Base-by-base conservation (phyloP, 2,113 vertebrate species). In the Thalassoma bifasciatum region DNA sequence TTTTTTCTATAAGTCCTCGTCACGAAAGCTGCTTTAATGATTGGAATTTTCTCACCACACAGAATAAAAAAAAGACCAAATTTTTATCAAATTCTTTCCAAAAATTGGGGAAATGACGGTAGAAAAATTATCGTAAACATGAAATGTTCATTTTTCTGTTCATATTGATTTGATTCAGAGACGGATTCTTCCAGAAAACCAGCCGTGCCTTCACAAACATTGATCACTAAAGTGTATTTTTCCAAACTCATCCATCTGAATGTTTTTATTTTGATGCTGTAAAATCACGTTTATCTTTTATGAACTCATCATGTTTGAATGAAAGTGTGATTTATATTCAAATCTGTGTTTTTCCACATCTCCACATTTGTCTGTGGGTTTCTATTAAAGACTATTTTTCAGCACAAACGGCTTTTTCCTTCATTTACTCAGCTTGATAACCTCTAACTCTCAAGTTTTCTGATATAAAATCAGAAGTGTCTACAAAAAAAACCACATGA, bases 131-230 rank as follows among this genome's bases (percentile, higher is more conserved):
- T n/a, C n/a, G n/a, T n/a, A n/a, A n/a, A n/a, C n/a, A n/a, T n/a
- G n/a, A n/a, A n/a, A n/a, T n/a, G n/a, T n/a, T n/a, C n/a, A n/a
- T n/a, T n/a, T n/a, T n/a, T n/a, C n/a, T n/a, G n/a, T n/a, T n/a
- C n/a, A n/a, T n/a, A n/a, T n/a, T n/a, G n/a, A n/a, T n/a, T n/a
- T n/a, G n/a, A n/a, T n/a, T n/a, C n/a, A n/a, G n/a, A n/a, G n/a
- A n/a, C n/a, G 30, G 30, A 30, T 6, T 3, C 30, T 30, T 12
- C 0, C 10, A 67, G 44, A 11, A 71, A 46, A 24, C 73, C 67
- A 47, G 57, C 42, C 17, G 74, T 73, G 79, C 74, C 74, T 82
- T 58, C 38, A 40, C 10, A 49, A 57, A 22, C 44, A 11, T 52
- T 21, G 30, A 36, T 49, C 36, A 58, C 42, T 17, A 13, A 44